phyloP scores from a whole-genome alignment of 2,113 vertebrate genomes.

The Falco punctatus region DNA sequence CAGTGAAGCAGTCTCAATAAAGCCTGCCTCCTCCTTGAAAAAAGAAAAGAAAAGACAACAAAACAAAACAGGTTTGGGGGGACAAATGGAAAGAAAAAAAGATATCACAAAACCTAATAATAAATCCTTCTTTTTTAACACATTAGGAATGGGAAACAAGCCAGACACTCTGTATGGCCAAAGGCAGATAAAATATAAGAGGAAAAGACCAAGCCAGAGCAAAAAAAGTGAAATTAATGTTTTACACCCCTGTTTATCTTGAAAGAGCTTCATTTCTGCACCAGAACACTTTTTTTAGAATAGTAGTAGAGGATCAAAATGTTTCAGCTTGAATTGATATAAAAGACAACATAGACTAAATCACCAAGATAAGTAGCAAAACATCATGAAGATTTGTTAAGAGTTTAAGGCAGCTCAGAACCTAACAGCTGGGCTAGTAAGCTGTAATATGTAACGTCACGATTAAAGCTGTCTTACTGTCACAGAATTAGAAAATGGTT shows the following conservation, averaged over 20 bases:
- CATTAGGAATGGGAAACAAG: not conserved
- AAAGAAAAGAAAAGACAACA: not conserved
- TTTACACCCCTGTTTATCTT: not conserved
- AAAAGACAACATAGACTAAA: not conserved
- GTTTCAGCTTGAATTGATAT: not conserved
- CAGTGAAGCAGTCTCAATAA: not conserved
- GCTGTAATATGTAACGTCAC: not conserved
- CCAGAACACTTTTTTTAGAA: not conserved
- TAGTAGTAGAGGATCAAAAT: not conserved
- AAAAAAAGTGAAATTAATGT: not conserved
- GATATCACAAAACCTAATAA: not conserved
- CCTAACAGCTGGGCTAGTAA: not conserved
- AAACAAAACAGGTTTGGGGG: fast-evolving
- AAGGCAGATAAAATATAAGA: not conserved
- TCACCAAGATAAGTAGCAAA: not conserved
- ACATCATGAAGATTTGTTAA: not conserved
- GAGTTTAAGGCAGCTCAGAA: not conserved
- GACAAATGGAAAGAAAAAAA: not conserved
- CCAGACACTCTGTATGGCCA: not conserved
- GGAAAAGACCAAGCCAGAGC: not conserved
- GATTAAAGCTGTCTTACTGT: not conserved
- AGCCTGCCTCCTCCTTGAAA: not conserved
- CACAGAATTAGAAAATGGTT: not conserved
- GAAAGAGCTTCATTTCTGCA: not conserved
- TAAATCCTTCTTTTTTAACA: not conserved